Conservation (phyloP, 35 echinoderm and acorn worm genomes). For the Diadema setosum region DNA sequence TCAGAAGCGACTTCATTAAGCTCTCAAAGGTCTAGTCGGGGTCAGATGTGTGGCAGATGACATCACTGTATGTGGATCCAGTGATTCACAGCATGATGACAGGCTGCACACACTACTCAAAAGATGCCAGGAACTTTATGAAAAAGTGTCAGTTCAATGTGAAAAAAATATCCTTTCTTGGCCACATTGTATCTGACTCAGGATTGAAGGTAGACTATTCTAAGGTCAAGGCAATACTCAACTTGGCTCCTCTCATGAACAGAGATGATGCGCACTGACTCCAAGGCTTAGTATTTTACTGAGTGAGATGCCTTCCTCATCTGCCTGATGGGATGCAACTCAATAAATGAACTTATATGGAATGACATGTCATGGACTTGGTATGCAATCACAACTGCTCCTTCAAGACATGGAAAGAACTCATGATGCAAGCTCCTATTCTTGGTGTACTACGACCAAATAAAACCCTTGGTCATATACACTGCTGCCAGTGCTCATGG, state of each 20-base stretch:
- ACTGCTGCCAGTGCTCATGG: constrained; percentile 6
- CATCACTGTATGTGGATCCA: constrained; percentile 26
- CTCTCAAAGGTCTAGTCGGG: constrained; percentile 32
- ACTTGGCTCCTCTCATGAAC: neutral
- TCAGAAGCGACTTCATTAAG: constrained; percentile 42
- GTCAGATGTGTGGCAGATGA: constrained; percentile 58
- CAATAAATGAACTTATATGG: neutral
- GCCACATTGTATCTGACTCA: constrained; percentile 34
- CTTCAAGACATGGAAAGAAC: neutral
- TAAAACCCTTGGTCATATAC: too few species aligned
- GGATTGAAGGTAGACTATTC: constrained; percentile 18
- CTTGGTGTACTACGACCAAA: too few species aligned
- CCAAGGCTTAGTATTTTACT: neutral
- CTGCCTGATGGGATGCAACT: neutral
- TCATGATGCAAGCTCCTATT: too few species aligned
- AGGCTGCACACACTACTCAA: neutral
- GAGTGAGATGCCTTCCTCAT: neutral
- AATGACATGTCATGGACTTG: too few species aligned
- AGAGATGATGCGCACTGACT: constrained; percentile 17
- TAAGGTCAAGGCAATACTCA: constrained; percentile 29
- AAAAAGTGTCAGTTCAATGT: constrained; percentile 50
- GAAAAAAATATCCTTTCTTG: constrained; percentile 29
- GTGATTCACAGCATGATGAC: neutral
- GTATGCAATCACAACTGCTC: neutral
- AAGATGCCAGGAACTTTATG: constrained; percentile 30